These are phyloP conservation scores for Hoplodrina ambigua DNA, from an alignment of 2,888 invertebrate species.

Conservation along the genomic window DNA sequence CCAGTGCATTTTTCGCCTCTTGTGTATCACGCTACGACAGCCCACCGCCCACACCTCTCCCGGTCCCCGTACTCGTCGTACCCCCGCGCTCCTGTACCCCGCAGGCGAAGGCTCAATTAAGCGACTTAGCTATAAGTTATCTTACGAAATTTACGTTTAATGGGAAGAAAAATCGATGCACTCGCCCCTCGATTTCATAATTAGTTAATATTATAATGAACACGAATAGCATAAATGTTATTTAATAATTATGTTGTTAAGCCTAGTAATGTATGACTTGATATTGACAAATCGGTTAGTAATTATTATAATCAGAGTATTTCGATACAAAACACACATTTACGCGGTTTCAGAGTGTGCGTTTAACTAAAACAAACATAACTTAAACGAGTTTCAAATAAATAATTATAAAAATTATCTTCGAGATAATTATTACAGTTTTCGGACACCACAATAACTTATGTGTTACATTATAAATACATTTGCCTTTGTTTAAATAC, in stretches of 20 bases:
- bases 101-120: no score
- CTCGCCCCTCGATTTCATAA: slow-evolving; percentile 27
- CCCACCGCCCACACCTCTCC: no score
- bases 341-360: slow-evolving; percentile 22
- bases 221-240: slow-evolving; percentile 26
- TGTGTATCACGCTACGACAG: no score
- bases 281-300: background rate
- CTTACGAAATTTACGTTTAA: background rate
- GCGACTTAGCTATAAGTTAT: no score
- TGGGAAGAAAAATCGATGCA: background rate
- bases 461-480: background rate
- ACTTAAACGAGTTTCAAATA: slow-evolving; percentile 1
- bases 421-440: background rate
- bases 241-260: no score
- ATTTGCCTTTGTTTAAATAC: background rate
- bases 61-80: no score
- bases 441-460: background rate
- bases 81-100: no score
- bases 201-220: slow-evolving; percentile 45
- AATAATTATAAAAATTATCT: no score
- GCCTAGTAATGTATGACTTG: background rate
- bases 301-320: background rate
- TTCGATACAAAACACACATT: background rate
- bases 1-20: no score
- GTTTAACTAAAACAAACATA: slow-evolving; percentile 15